Base-by-base conservation (phyloP, 53 echinoderm and acorn worm species). In the Paracentrotus lividus region DNA sequence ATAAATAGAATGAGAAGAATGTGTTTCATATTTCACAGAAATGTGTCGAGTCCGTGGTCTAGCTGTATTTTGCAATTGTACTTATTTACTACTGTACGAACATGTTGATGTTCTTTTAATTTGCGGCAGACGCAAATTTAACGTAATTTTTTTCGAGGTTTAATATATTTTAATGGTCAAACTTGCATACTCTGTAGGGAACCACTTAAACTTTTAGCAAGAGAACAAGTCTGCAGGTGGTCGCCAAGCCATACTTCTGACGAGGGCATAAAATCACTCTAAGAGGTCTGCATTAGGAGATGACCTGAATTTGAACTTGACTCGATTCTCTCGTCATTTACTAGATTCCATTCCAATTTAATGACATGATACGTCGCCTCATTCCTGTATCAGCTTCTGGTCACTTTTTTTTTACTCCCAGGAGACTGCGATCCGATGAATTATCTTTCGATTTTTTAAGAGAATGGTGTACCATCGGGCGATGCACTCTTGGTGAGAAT, bases 261-360 rank as follows among this genome's bases (percentile, higher is more conserved):
- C 26, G 43, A 81, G 81, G 81, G 47, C 81, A 81, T 27, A 81
- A 44, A 81, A 81, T 47, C 81, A 45, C 81, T n/a, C 81, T 81
- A 47, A 81, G 81, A 81, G 81, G 81, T 81, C 81, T 47, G 81
- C 81, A 38, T 15, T 27, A 47, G 14, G 49, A 81, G 56, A 86
- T 86, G 86, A 86, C 86, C 86, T 86, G 86, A 53, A 56, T 86
- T 86, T 86, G 86, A 86, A 86, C 86, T 86, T 86, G 86, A 55
- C 55, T 44, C n/a, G 24, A 81, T 81, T 81, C 81, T n/a, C 81
- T 47, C n/a, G 47, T 81, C 81, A 81, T 81, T 38, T 81, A 45
- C 47, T 45, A 24, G 45, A 81, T 81, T 24, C 81, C 81, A 81
- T 81, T 45, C 81, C 47, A 45, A 81, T 81, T 81, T 81, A 81